These are phyloP conservation scores for Vollenhovia emeryi DNA, from an alignment of 1,140 invertebrate species.

Conservation along the genomic window DNA sequence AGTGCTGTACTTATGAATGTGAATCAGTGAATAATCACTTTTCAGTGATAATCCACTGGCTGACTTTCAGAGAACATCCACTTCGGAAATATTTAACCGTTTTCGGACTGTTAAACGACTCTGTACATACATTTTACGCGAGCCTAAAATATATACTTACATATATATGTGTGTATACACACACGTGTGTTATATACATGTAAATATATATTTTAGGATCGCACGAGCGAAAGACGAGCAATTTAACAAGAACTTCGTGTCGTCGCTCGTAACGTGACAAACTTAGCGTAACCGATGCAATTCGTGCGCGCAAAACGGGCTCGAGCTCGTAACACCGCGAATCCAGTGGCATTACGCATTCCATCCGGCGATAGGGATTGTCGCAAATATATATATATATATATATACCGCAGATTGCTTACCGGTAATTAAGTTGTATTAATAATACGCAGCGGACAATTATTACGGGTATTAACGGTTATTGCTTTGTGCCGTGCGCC, in stretches of 20 bases:
- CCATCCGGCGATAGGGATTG: conserved; percentile 2
- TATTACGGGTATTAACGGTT: conserved; percentile 13
- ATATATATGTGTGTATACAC: background rate
- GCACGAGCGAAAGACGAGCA: background rate
- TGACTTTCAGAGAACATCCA: no score
- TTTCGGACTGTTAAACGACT: no score
- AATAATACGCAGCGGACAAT: conserved; percentile 33
- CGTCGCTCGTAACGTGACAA: conserved; percentile 22
- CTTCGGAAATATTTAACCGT: no score
- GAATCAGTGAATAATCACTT: no score
- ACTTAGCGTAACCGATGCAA: conserved; percentile 41
- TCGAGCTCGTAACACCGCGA: background rate
- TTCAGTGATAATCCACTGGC: no score
- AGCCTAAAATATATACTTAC: background rate
- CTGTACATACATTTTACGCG: no score
- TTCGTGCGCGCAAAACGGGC: conserved; percentile 19
- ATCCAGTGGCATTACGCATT: conserved; percentile 13
- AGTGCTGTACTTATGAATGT: no score
- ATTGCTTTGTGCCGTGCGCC: conserved; percentile 27
- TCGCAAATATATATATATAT: conserved; percentile 21
- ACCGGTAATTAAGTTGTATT: conserved; percentile 50
- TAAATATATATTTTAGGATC: background rate
- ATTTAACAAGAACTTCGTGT: conserved; percentile 50
- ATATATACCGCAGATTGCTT: conserved; percentile 41
- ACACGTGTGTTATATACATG: background rate